Conservation (phyloP, 1,140 invertebrate genomes). For the Chlorops oryzae region DNA sequence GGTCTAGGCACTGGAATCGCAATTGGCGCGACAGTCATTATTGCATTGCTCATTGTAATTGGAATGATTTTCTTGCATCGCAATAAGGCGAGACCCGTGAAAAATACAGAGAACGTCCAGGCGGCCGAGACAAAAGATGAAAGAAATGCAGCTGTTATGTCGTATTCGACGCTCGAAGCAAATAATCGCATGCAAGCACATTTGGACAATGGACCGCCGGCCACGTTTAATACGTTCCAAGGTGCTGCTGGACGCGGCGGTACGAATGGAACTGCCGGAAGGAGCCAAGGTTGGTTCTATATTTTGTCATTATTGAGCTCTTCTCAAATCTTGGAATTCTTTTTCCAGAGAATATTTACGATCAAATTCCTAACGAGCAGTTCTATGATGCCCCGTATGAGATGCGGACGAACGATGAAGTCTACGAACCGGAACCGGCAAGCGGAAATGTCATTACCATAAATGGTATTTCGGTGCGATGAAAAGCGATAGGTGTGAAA, state of each 20-base stretch:
- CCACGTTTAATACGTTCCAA: conserved; percentile 47
- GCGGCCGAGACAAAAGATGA: conserved; percentile 77
- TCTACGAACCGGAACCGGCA: conserved; percentile 64
- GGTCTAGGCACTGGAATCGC: conserved; percentile 72
- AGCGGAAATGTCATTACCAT: conserved; percentile 63
- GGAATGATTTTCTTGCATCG: conserved; percentile 63
- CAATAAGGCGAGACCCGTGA: conserved; percentile 74
- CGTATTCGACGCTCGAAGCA: conserved; percentile 59
- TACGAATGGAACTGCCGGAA: conserved; percentile 15
- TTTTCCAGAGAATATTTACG: conserved; percentile 43
- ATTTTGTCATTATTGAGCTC: neutral
- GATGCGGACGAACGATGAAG: conserved; percentile 57
- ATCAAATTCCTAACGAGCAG: conserved; percentile 45
- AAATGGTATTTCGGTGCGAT: conserved; percentile 66
- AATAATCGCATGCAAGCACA: conserved; percentile 35
- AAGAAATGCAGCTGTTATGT: conserved; percentile 77
- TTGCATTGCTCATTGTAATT: conserved; percentile 67
- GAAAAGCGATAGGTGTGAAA: too few species aligned
- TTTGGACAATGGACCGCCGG: conserved; percentile 34
- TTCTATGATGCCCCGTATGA: conserved; percentile 55
- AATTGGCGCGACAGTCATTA: conserved; percentile 68
- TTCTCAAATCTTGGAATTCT: neutral
- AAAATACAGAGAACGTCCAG: conserved; percentile 81
- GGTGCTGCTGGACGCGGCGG: conserved; percentile 11
- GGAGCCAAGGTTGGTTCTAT: conserved; percentile 16